Conservation (phyloP, 1,140 invertebrate species). For the Eumeta japonica region DNA sequence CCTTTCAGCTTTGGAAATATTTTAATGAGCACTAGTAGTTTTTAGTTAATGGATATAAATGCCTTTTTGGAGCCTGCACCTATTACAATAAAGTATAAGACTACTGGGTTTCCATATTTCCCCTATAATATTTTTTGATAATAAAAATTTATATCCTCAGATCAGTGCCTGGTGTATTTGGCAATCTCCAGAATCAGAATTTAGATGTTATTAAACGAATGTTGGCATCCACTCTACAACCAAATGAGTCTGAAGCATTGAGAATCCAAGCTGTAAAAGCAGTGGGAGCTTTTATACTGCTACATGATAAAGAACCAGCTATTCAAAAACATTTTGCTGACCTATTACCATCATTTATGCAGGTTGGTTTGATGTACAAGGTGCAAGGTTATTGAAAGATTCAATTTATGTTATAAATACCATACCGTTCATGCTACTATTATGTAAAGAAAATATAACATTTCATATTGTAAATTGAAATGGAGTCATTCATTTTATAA, state of each 20-base stretch:
- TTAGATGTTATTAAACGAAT: conserved; percentile 93
- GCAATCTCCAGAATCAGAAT: conserved; percentile 90
- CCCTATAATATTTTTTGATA: neutral
- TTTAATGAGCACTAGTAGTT: too few relatives aligned
- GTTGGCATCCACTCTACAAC: conserved; percentile 78
- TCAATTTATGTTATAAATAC: neutral
- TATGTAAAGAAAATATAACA: too few relatives aligned
- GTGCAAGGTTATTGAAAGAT: neutral
- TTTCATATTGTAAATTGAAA: neutral
- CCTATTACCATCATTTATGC: conserved; percentile 74
- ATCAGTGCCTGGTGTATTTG: conserved; percentile 94
- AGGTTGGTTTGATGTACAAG: too few relatives aligned
- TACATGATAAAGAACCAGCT: conserved; percentile 85
- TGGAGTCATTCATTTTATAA: too few relatives aligned
- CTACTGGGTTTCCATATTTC: too few relatives aligned
- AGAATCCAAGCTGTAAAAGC: conserved; percentile 80
- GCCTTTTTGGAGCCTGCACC: too few relatives aligned
- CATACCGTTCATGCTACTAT: too few relatives aligned
- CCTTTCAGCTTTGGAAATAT: too few relatives aligned
- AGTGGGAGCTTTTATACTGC: conserved; percentile 85
- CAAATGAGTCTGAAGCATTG: conserved; percentile 69
- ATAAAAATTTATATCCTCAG: conserved; percentile 49
- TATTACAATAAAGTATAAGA: too few relatives aligned
- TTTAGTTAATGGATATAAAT: too few relatives aligned
- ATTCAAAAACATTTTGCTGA: conserved; percentile 88